Conservation (phyloP, 2,113 vertebrate species). For the Todiramphus saurophagus region DNA sequence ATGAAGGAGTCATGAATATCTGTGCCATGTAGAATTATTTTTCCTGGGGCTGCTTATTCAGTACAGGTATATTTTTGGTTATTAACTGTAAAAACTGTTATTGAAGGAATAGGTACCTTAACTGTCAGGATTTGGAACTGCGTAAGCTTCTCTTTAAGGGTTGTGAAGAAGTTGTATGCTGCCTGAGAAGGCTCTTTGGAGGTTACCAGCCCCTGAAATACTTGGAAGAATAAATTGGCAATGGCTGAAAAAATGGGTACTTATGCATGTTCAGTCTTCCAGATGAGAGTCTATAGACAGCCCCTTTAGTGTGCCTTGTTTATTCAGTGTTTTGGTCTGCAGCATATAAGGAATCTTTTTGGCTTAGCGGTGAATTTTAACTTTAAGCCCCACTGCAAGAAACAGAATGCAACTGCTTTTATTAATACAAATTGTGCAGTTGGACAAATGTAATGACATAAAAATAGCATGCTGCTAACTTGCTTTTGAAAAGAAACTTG, state of each 20-base stretch:
- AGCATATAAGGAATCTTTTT: conserved; percentile 6
- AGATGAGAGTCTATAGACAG: not conserved
- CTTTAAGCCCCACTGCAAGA: conserved; percentile 18
- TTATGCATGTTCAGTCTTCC: conserved; percentile 31
- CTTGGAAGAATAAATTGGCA: not conserved
- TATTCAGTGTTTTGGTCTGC: conserved; percentile 35
- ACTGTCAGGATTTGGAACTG: not conserved
- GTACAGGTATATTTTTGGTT: not conserved
- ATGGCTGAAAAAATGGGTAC: not conserved
- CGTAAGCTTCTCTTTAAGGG: not conserved
- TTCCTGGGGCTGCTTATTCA: not conserved
- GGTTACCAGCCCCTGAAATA: not conserved
- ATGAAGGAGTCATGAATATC: not conserved
- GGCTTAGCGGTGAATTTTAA: conserved; percentile 1
- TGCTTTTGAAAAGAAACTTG: conserved; percentile 50
- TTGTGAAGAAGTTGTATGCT: not conserved
- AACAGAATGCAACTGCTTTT: conserved; percentile 26
- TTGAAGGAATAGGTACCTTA: not conserved
- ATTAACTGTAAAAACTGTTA: not conserved
- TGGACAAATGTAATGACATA: conserved; percentile 53
- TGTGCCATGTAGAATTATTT: not conserved
- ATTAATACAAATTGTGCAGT: conserved; percentile 30
- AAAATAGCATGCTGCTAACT: conserved; percentile 53
- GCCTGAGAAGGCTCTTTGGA: not conserved
- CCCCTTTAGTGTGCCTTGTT: conserved; percentile 20